Base-by-base conservation (phyloP, 2,113 vertebrate genomes). In the Furnarius figulus region DNA sequence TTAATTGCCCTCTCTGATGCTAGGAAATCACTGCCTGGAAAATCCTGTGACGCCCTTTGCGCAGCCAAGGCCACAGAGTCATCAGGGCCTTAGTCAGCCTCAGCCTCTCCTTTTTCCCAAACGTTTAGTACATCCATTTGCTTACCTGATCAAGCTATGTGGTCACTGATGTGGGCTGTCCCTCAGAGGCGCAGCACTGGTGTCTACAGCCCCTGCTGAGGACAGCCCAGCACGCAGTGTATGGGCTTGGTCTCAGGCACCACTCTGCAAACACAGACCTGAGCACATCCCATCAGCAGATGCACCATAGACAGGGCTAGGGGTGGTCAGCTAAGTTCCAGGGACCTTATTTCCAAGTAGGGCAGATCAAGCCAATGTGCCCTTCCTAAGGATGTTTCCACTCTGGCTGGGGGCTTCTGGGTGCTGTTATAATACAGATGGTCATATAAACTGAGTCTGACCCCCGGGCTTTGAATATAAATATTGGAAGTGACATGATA, bases 91-190 rank as follows among this genome's bases (percentile, higher is more conserved):
- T 17, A 75, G 47, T 63, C 39, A 92, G 33, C 14, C 31, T 14
- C 8, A 50, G 46, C 12, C n/a, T 82, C 25, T 56, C 17, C 33
- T 74, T 76, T 77, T 58, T 18, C n/a, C 52, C 73, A 73, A 46
- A 49, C 15, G 8, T 66, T 49, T 63, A n/a, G 44, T 24, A 10
- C 35, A 40, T 14, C 22, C 1, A 0, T 23, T 67, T 75, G 10
- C 8, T 46, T 20, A 39, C 14, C 27, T 0, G 0, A 39, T 8
- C 50, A 44, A 40, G 25, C 33, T 4, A 9, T 11, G 6, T 27
- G 50, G 18, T 25, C 2, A 15, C 20, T n/a, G 39, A 35, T 22
- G 8, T 2, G 37, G 47, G 3, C 37, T 76, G 8, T 7, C 13
- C n/a, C 47, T 15, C 0, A 0, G 59, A 82, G 17, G 17, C 8